Percentiles rank a stretch among this genome's conserved stretches.
Evolutionary conservation across 1,140 invertebrate species (phyloP).

Genomic region (Portunus trituberculatus): DNA sequence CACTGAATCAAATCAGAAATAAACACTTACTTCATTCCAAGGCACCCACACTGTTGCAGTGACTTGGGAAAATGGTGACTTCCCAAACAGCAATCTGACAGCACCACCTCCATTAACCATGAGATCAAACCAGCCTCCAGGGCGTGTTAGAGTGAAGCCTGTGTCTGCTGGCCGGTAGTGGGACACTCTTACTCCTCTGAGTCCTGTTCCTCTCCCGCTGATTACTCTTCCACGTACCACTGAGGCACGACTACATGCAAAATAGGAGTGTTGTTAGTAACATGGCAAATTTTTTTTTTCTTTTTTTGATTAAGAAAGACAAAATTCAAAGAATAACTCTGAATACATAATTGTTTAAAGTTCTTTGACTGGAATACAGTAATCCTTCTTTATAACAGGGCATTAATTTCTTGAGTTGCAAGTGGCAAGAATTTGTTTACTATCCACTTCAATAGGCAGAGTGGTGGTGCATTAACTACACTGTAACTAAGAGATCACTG

Average conservation of each 20-base stretch:
- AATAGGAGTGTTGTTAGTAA: neutral
- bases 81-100: slow-evolving; percentile 95
- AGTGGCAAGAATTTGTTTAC: too few species aligned
- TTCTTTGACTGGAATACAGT: too few species aligned
- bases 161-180: slow-evolving; percentile 86
- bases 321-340: too few species aligned
- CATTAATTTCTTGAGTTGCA: too few species aligned
- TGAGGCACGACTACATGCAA: slow-evolving; percentile 90
- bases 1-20: neutral
- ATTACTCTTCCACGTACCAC: slow-evolving; percentile 96
- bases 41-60: slow-evolving; percentile 96
- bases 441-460: too few species aligned
- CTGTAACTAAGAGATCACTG: too few species aligned
- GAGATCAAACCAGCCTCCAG: slow-evolving; percentile 96
- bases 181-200: slow-evolving; percentile 96
- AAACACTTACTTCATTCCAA: slow-evolving; percentile 92
- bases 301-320: too few species aligned
- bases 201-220: slow-evolving; percentile 92
- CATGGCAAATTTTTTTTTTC: too few species aligned
- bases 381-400: too few species aligned
- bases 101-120: slow-evolving; percentile 98
- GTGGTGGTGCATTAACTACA: too few species aligned
- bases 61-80: slow-evolving; percentile 93
- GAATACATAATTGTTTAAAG: too few species aligned
- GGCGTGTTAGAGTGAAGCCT: slow-evolving; percentile 93